Evolutionary conservation across 1,140 invertebrate species (phyloP).

Genomic region (Harpegnathos saltator): DNA sequence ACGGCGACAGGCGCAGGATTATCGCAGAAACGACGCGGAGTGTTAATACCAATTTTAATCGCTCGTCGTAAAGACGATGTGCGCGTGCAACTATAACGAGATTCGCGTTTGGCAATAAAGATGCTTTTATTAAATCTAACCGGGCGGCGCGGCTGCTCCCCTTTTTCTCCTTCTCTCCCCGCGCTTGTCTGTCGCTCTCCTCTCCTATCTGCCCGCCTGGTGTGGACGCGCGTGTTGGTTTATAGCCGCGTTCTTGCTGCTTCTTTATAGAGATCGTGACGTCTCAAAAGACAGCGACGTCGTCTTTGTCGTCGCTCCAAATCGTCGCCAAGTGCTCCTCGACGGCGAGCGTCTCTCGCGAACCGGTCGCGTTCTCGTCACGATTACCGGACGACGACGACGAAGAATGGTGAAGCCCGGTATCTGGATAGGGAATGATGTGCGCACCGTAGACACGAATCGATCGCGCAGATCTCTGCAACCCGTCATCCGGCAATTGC

Average conservation of each 20-base stretch:
- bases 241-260: constrained; percentile 54
- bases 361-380: neutral
- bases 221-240: constrained; percentile 55
- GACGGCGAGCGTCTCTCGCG: constrained; percentile 2
- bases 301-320: constrained; percentile 18
- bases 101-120: constrained; percentile 70
- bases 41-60: constrained; percentile 80
- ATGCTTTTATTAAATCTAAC: constrained; percentile 74
- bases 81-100: constrained; percentile 51
- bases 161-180: neutral
- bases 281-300: constrained; percentile 63
- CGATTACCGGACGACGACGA: no score
- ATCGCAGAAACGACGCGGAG: constrained; percentile 51
- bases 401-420: no score
- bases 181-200: constrained; percentile 45
- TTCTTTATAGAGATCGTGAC: constrained; percentile 73
- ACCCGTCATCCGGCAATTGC: no score
- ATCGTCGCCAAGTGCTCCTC: constrained; percentile 28
- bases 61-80: constrained; percentile 74
- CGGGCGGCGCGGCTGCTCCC: constrained; percentile 1
- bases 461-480: no score
- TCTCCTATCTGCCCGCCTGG: constrained; percentile 19
- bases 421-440: no score
- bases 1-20: constrained; percentile 42
- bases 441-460: no score